phyloP scores from a whole-genome alignment of 2,888 invertebrate species.

The Galeruca laticollis region DNA sequence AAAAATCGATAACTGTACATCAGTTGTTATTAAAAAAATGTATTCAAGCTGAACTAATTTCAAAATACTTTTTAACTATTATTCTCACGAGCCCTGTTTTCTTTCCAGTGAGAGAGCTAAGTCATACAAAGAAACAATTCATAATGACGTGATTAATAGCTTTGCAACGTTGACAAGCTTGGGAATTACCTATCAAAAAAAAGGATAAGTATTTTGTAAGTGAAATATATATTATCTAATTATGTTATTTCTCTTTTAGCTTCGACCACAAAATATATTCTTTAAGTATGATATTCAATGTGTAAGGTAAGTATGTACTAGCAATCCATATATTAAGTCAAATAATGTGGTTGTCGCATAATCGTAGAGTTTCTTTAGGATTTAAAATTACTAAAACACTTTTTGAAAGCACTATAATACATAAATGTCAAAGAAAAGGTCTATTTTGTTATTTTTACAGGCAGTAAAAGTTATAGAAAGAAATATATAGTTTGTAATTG shows the following conservation, averaged over 20 bases:
- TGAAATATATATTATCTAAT: constrained; percentile 25
- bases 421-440: no score
- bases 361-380: background rate
- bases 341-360: no score
- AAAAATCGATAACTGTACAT: no score
- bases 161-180: constrained; percentile 17
- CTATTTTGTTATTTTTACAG: no score
- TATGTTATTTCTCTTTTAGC: constrained; percentile 37
- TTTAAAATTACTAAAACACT: background rate
- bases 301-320: background rate
- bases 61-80: background rate
- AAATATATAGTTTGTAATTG: no score
- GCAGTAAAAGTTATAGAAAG: no score
- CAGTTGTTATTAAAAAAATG: constrained; percentile 17
- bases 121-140: constrained; percentile 34
- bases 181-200: constrained; percentile 4
- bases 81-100: constrained; percentile 39
- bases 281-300: background rate
- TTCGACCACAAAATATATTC: constrained; percentile 13
- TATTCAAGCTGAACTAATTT: constrained; percentile 26
- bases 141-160: constrained; percentile 30
- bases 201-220: constrained; percentile 36
- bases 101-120: constrained; percentile 41
- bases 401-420: background rate
- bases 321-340: no score